Evolutionary conservation across 2,888 invertebrate species (phyloP).

Genomic region (Zygaena filipendulae): DNA sequence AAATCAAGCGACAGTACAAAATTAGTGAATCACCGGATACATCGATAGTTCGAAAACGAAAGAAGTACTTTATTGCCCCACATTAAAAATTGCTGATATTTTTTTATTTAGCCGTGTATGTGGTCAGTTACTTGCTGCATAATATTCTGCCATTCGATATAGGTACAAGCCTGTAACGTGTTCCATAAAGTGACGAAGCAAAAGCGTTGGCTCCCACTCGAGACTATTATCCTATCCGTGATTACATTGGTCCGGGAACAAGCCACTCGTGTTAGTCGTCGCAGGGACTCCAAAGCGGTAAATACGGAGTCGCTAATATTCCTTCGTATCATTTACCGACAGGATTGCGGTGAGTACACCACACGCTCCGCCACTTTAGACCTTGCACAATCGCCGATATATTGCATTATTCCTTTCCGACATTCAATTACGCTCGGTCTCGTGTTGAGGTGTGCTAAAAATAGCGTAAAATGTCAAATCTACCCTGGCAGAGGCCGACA

Average conservation of each 20-base stretch:
- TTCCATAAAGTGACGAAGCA: constrained; percentile 61
- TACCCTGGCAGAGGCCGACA: constrained; percentile 51
- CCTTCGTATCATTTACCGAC: constrained; percentile 62
- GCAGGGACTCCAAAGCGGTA: constrained; percentile 64
- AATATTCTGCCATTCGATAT: no score
- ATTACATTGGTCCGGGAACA: constrained; percentile 57
- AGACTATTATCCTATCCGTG: constrained; percentile 63
- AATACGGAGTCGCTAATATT: constrained; percentile 65
- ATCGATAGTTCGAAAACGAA: constrained; percentile 52
- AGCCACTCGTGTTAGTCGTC: constrained; percentile 56
- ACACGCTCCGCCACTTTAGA: constrained; percentile 23
- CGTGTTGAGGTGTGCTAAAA: constrained; percentile 60
- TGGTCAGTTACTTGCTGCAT: constrained; percentile 42
- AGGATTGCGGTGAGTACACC: constrained; percentile 65
- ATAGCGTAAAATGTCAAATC: constrained; percentile 64
- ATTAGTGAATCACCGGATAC: constrained; percentile 60
- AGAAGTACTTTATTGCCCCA: no score
- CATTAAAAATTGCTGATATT: no score
- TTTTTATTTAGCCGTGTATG: constrained; percentile 46
- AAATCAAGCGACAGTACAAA: no score
- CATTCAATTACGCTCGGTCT: constrained; percentile 59
- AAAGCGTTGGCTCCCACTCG: constrained; percentile 51
- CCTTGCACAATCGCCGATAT: constrained; percentile 16
- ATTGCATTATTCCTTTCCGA: no score
- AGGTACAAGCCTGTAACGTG: constrained; percentile 43